phyloP scores from a whole-genome alignment of 2,113 vertebrate species.

The Rostratula benghalensis region DNA sequence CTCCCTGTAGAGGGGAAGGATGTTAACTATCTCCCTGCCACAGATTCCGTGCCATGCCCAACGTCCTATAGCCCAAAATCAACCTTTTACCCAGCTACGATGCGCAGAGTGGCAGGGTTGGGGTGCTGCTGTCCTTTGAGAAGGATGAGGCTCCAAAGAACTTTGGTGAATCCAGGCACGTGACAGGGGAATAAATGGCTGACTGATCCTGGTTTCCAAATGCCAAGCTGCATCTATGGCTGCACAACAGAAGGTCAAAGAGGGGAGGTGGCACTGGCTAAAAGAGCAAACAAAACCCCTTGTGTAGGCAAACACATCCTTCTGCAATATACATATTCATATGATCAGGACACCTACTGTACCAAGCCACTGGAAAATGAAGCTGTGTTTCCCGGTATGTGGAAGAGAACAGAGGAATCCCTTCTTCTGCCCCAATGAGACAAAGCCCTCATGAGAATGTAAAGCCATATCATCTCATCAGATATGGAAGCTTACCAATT shows the following conservation, averaged over 20 bases:
- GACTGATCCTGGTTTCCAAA: background rate
- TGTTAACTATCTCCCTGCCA: conserved; percentile 57
- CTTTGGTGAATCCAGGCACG: background rate
- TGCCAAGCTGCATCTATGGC: background rate
- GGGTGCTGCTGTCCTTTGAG: background rate
- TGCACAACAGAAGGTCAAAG: background rate
- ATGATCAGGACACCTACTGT: background rate
- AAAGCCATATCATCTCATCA: background rate
- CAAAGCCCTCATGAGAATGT: background rate
- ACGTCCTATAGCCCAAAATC: background rate
- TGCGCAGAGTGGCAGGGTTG: accelerated
- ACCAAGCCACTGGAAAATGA: background rate
- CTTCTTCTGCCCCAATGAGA: background rate
- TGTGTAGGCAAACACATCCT: background rate
- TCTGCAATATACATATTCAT: background rate
- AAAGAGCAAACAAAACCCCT: background rate
- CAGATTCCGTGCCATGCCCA: background rate
- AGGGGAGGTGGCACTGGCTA: background rate
- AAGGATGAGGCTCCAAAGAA: background rate
- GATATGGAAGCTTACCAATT: background rate
- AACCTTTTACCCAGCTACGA: background rate
- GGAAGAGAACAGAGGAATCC: background rate
- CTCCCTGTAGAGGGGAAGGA: background rate
- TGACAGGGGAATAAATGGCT: background rate
- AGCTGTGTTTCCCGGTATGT: background rate